Percentiles rank a stretch among this genome's conserved stretches.
Evolutionary conservation across 2,113 vertebrate genomes (phyloP).

Genomic region (Canis aureus): DNA sequence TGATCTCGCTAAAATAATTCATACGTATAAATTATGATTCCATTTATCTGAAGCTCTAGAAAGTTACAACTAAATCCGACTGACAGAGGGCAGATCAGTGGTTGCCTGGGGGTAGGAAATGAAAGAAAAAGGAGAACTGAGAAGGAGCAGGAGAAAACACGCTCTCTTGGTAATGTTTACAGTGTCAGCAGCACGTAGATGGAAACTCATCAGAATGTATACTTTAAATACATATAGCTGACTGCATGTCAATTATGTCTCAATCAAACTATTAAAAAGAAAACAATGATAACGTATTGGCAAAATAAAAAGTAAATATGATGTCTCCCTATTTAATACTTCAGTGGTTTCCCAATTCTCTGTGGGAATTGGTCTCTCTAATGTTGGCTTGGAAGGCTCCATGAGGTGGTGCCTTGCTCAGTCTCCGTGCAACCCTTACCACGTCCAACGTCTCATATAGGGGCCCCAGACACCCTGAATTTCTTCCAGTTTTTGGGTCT

Average conservation of each 20-base stretch:
- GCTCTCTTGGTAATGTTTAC: not conserved
- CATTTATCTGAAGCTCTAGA: not conserved
- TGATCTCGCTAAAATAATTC: not conserved
- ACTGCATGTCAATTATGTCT: not conserved
- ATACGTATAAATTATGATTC: not conserved
- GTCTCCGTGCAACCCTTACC: no score
- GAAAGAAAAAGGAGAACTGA: not conserved
- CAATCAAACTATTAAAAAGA: not conserved
- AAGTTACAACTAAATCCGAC: not conserved
- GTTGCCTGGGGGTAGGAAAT: not conserved
- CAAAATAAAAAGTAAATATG: slow-evolving; percentile 4
- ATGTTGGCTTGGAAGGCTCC: not conserved
- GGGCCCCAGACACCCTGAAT: not conserved
- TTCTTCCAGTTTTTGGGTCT: not conserved
- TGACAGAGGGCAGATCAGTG: not conserved
- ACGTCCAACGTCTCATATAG: not conserved
- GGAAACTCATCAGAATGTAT: not conserved
- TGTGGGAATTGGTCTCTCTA: not conserved
- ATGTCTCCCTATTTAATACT: not conserved
- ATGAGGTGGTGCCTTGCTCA: not conserved
- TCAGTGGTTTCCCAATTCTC: not conserved
- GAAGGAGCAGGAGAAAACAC: not conserved
- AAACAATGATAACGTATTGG: not conserved
- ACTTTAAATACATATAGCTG: not conserved
- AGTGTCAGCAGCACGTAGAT: not conserved